Evolutionary conservation across 1,140 invertebrate genomes (phyloP).

Genomic region (Acromyrmex heyeri): DNA sequence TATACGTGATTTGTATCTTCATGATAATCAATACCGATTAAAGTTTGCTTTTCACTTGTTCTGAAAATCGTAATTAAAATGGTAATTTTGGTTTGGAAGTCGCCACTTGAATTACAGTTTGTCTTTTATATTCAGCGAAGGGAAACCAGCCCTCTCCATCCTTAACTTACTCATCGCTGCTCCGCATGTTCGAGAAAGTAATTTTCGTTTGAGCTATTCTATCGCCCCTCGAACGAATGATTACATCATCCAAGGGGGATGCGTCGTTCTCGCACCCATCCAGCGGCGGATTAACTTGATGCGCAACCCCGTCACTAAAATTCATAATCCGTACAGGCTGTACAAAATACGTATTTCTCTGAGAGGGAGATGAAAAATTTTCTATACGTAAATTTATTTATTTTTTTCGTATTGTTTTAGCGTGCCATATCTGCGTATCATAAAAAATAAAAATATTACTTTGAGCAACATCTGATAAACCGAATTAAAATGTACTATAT

Average conservation of each 20-base stretch:
- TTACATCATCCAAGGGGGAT: slow-evolving; percentile 78
- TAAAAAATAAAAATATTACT: slow-evolving; percentile 22
- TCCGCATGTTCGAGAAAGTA: slow-evolving; percentile 75
- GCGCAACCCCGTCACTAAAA: slow-evolving; percentile 73
- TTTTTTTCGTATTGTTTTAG: background rate
- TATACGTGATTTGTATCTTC: background rate
- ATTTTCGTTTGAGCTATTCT: slow-evolving; percentile 77
- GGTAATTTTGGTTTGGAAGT: slow-evolving; percentile 62
- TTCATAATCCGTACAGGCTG: slow-evolving; percentile 71
- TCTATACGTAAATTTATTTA: background rate
- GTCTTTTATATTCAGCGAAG: slow-evolving; percentile 67
- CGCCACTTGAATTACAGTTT: slow-evolving; percentile 69
- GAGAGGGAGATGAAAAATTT: background rate
- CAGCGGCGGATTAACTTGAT: slow-evolving; percentile 75
- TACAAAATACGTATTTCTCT: slow-evolving; percentile 55
- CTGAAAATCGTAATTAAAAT: slow-evolving; percentile 17
- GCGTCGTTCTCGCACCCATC: slow-evolving; percentile 71
- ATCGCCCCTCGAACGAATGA: slow-evolving; percentile 78
- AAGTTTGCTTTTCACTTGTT: slow-evolving; percentile 8
- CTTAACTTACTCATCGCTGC: slow-evolving; percentile 72
- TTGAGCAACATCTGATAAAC: background rate
- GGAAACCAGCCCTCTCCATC: slow-evolving; percentile 50
- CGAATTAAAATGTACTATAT: background rate
- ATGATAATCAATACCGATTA: background rate
- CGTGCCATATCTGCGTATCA: background rate